Percentiles rank a stretch among this genome's conserved stretches.
Conservation (phyloP, 2,888 invertebrate genomes). For the Magallana nippona region DNA sequence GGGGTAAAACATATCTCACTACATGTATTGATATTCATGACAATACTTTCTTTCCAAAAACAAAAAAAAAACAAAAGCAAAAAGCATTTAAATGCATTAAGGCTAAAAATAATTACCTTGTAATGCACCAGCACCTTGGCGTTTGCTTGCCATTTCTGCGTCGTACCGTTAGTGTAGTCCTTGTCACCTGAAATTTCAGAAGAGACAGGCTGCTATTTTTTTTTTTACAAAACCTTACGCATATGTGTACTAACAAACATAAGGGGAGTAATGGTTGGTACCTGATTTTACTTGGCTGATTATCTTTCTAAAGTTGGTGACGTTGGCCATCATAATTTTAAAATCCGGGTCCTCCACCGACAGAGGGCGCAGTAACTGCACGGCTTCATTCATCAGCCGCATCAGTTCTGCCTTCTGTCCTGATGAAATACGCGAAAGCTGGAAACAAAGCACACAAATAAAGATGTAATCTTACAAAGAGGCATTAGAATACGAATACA, state of each 20-base stretch:
- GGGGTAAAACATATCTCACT: neutral
- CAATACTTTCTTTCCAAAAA: neutral
- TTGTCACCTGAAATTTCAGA: slow-evolving; percentile 46
- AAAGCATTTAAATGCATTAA: no score
- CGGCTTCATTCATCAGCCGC: slow-evolving; percentile 71
- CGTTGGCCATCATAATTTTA: slow-evolving; percentile 59
- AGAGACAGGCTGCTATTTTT: neutral
- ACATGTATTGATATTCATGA: neutral
- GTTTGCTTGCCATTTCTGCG: slow-evolving; percentile 68
- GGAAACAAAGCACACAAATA: slow-evolving; percentile 33
- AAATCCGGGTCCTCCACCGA: slow-evolving; percentile 60
- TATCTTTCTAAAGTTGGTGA: slow-evolving; percentile 71
- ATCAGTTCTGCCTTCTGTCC: slow-evolving; percentile 71
- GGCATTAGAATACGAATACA: no score
- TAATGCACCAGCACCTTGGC: slow-evolving; percentile 58
- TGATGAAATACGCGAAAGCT: slow-evolving; percentile 69
- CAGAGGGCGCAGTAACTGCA: slow-evolving; percentile 62
- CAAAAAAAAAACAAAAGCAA: no score
- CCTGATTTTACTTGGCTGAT: slow-evolving; percentile 71
- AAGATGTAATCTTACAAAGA: neutral
- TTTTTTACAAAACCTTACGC: neutral
- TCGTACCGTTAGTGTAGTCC: slow-evolving; percentile 64
- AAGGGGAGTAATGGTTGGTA: neutral
- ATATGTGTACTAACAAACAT: neutral
- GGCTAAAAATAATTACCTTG: slow-evolving; percentile 54